A percentile compares a stretch with the other conserved stretches of the same genome.
Conservation (phyloP, 2,113 vertebrate species). For the Rhinolophus sinicus region DNA sequence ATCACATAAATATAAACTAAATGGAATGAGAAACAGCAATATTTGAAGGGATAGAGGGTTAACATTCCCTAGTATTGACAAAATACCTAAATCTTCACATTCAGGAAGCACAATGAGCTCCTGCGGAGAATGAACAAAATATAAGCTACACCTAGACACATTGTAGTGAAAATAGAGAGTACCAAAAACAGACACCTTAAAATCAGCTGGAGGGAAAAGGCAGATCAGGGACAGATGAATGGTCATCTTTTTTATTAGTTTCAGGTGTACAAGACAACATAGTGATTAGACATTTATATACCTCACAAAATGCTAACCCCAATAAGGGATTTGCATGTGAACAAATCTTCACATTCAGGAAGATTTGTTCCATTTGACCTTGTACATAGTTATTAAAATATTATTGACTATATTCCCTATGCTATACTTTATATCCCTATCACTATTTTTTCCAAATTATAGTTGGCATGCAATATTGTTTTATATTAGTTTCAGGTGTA, state of each 20-base stretch:
- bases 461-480: too few species aligned
- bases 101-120: neutral
- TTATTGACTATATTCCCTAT: too few species aligned
- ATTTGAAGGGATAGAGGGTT: neutral
- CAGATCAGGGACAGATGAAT: neutral
- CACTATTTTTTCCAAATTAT: too few species aligned
- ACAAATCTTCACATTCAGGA: too few species aligned
- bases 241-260: neutral
- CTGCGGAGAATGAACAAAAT: neutral
- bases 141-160: neutral
- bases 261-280: too few species aligned
- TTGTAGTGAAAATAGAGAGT: neutral
- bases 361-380: too few species aligned
- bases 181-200: neutral
- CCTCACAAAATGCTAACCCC: too few species aligned
- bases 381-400: too few species aligned
- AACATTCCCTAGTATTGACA: neutral
- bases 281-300: too few species aligned
- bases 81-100: neutral
- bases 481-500: too few species aligned
- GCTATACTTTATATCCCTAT: too few species aligned
- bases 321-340: too few species aligned
- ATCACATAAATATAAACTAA: neutral
- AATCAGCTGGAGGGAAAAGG: neutral
- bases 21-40: neutral